Conservation (phyloP, 2,797 vertebrate genomes). For the Bovichtus variegatus region DNA sequence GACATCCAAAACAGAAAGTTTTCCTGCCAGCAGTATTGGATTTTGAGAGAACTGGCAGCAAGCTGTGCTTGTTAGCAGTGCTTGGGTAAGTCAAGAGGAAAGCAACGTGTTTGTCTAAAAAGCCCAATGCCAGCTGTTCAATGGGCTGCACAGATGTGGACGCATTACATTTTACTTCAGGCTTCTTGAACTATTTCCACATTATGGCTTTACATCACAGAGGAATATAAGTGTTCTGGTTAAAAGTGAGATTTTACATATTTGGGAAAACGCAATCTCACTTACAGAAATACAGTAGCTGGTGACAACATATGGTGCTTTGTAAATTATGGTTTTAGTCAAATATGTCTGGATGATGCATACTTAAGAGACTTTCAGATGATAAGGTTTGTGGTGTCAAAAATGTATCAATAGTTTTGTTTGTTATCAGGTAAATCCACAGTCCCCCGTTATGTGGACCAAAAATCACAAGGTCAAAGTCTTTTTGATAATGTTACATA, state of each 20-base stretch:
- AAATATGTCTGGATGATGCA: not conserved
- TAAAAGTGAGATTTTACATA: slow-evolving; percentile 2
- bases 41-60: slow-evolving; percentile 15
- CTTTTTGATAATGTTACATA: no score
- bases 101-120: slow-evolving; percentile 7
- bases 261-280: not conserved
- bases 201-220: slow-evolving; percentile 4
- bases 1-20: slow-evolving; percentile 2
- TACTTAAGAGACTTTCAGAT: not conserved
- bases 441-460: no score
- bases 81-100: slow-evolving; percentile 14
- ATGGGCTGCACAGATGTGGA: slow-evolving; percentile 22
- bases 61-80: slow-evolving; percentile 15
- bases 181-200: slow-evolving; percentile 12
- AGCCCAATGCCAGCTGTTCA: slow-evolving; percentile 27
- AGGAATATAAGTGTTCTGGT: not conserved
- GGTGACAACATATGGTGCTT: not conserved
- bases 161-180: not conserved
- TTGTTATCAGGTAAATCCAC: not conserved
- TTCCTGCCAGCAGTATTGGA: not conserved
- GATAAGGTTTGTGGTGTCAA: not conserved
- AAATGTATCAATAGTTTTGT: not conserved
- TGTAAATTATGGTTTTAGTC: not conserved
- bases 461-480: no score
- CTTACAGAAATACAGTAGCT: not conserved